Conservation (phyloP, 37 sponge, comb jelly and placozoan species). For the Hexactinellida sp. region DNA sequence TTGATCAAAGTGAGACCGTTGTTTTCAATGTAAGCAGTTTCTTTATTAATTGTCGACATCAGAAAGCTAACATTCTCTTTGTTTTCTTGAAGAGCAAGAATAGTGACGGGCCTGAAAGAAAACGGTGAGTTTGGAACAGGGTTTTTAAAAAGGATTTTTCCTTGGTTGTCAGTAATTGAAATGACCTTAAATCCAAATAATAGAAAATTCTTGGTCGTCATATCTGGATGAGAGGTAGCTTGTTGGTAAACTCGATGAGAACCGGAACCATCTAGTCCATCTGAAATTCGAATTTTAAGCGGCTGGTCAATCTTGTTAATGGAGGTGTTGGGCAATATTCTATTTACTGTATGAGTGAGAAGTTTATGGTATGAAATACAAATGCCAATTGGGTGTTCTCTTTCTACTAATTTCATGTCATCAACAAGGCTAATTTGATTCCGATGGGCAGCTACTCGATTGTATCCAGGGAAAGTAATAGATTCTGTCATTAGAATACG, state of each 20-base stretch:
- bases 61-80: neutral
- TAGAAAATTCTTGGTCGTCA: neutral
- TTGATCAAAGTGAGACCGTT: neutral
- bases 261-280: no score
- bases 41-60: neutral
- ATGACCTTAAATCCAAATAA: neutral
- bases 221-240: neutral
- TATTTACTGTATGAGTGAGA: neutral
- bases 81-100: neutral
- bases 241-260: neutral
- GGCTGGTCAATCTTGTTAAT: neutral
- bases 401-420: neutral
- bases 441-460: neutral
- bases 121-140: neutral
- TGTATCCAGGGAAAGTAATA: neutral
- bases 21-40: neutral
- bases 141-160: neutral
- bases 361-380: neutral
- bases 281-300: neutral
- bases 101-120: neutral
- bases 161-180: neutral
- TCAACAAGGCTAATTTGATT: neutral
- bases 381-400: neutral
- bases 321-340: neutral
- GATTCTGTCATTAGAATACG: neutral